Percentiles rank a stretch among this genome's conserved stretches.
Conservation (phyloP, 2,113 vertebrate genomes). For the Hystrix brachyura region DNA sequence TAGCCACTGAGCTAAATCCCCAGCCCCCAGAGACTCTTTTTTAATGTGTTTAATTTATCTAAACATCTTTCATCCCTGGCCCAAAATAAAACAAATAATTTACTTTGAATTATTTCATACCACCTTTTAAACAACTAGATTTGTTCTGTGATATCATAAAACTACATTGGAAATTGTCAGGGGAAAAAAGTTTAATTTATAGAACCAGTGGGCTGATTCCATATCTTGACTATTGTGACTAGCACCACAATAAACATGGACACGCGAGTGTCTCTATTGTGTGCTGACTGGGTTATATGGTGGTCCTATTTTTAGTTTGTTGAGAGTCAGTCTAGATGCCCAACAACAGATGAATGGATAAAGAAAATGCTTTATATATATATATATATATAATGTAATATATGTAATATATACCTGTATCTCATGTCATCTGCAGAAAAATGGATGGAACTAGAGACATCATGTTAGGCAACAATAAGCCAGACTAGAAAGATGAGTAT, state of each 20-base stretch:
- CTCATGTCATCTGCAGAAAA: not conserved
- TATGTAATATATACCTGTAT: not conserved
- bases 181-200: constrained; percentile 25
- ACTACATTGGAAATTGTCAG: constrained; percentile 17
- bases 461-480: not conserved
- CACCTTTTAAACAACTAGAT: not conserved
- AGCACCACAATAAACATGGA: not conserved
- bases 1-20: too few relatives aligned
- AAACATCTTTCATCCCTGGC: not conserved
- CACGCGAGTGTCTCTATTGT: too few relatives aligned
- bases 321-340: not conserved
- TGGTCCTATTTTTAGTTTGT: not conserved
- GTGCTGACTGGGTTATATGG: not conserved
- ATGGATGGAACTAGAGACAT: not conserved
- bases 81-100: constrained; percentile 6
- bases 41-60: not conserved
- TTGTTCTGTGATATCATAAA: not conserved
- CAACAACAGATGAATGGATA: not conserved
- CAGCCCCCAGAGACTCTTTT: too few relatives aligned
- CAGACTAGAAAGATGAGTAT: not conserved
- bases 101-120: not conserved
- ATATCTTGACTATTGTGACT: not conserved
- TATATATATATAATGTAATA: not conserved
- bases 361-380: not conserved
- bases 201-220: not conserved